A percentile compares a stretch with the other conserved stretches of the same genome.
These are phyloP conservation scores for Slavum lentiscoides DNA, from an alignment of 2,888 invertebrate species.

Conservation along the genomic window DNA sequence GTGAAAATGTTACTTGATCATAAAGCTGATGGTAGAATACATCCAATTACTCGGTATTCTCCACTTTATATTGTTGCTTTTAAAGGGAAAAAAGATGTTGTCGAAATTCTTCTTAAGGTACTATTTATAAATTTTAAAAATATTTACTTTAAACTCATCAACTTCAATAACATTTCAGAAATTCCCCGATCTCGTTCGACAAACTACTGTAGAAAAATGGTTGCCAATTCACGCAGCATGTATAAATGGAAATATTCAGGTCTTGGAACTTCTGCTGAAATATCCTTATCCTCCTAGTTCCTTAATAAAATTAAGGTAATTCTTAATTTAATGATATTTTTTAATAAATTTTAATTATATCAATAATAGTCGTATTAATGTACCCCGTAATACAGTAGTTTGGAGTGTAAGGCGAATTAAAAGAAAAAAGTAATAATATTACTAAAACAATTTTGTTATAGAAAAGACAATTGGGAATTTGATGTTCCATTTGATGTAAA, in stretches of 20 bases:
- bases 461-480: constrained; percentile 82
- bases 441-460: constrained; percentile 58
- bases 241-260: constrained; percentile 79
- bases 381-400: too few species aligned
- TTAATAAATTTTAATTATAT: neutral
- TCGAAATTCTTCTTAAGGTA: constrained; percentile 64
- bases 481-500: constrained; percentile 90
- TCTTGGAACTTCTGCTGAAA: constrained; percentile 78
- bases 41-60: constrained; percentile 88
- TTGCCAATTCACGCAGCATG: constrained; percentile 90
- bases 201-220: constrained; percentile 89
- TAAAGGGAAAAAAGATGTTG: constrained; percentile 65
- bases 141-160: constrained; percentile 20
- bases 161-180: constrained; percentile 61
- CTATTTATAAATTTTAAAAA: neutral
- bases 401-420: too few species aligned
- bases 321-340: constrained; percentile 1
- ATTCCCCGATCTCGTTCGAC: constrained; percentile 82
- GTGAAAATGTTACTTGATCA: constrained; percentile 77
- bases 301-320: constrained; percentile 39
- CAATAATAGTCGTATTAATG: too few species aligned
- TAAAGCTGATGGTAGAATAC: constrained; percentile 85
- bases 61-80: constrained; percentile 89
- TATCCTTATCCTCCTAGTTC: constrained; percentile 74
- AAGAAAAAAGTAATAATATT: neutral